Conservation (phyloP, 2,888 invertebrate genomes). For the Eurytoma adleriae region DNA sequence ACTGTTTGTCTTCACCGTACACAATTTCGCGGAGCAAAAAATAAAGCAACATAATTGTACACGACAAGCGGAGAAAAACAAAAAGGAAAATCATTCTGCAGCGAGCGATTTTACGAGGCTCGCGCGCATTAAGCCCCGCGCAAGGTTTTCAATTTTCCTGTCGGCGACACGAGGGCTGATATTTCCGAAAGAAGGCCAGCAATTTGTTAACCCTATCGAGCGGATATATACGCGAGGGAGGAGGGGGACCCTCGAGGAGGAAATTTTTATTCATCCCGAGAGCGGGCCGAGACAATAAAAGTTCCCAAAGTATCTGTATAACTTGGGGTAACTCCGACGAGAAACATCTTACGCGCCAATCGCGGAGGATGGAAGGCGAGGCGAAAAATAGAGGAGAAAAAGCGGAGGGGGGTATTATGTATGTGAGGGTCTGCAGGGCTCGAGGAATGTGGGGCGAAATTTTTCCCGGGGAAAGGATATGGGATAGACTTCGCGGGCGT, state of each 20-base stretch:
- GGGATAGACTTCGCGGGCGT: conserved; percentile 17
- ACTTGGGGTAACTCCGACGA: conserved; percentile 47
- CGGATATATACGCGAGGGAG: conserved; percentile 26
- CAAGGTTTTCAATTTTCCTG: conserved; percentile 23
- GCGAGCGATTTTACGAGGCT: neutral
- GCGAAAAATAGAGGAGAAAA: neutral
- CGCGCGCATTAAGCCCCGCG: neutral
- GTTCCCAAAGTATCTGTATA: conserved; percentile 49
- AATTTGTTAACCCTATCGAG: conserved; percentile 48
- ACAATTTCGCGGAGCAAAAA: too few species aligned
- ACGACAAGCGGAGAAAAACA: too few species aligned
- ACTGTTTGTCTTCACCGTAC: too few species aligned
- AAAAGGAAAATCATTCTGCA: conserved; percentile 4
- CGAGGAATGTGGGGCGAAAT: conserved; percentile 32
- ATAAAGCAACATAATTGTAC: too few species aligned
- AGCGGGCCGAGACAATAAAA: conserved; percentile 53
- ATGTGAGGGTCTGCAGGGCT: conserved; percentile 1
- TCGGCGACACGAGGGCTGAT: neutral
- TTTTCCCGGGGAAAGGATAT: neutral
- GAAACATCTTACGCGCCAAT: conserved; percentile 48
- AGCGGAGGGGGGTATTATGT: neutral
- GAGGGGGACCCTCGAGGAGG: neutral
- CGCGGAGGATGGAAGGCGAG: neutral
- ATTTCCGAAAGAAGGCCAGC: conserved; percentile 29
- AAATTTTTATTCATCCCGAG: conserved; percentile 54